Evolutionary conservation across 1,140 invertebrate genomes (phyloP).

Genomic region (Nasonia longicornis): DNA sequence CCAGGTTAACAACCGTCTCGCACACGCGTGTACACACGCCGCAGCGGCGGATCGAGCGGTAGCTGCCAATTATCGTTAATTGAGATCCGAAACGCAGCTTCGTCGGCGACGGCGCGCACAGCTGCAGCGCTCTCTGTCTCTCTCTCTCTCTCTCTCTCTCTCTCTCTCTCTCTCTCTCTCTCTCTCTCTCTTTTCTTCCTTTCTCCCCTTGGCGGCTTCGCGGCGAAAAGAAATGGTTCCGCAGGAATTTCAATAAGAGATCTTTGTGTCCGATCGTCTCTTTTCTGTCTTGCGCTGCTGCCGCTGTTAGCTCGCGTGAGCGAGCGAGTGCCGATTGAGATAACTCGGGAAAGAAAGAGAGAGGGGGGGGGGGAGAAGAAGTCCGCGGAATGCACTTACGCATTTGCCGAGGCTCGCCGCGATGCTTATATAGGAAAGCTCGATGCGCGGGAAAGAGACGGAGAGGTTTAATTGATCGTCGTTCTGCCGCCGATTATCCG

Average conservation of each 20-base stretch:
- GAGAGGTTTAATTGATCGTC: constrained; percentile 55
- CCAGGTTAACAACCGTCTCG: constrained; percentile 16
- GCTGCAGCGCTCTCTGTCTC: constrained; percentile 1
- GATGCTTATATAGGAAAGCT: constrained; percentile 4
- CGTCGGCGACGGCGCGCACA: constrained; percentile 40
- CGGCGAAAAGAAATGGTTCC: constrained; percentile 53
- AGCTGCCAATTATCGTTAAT: constrained; percentile 65
- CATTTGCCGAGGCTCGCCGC: constrained; percentile 40
- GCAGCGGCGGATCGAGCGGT: constrained; percentile 49
- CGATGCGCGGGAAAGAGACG: constrained; percentile 51
- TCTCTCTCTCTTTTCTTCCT: not conserved
- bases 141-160: not conserved
- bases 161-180: not conserved
- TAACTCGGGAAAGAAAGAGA: constrained; percentile 46
- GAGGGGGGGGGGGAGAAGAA: not conserved
- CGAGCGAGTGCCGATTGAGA: constrained; percentile 51
- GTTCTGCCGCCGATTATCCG: constrained; percentile 54
- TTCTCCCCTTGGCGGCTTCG: constrained; percentile 19
- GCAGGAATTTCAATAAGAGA: constrained; percentile 58
- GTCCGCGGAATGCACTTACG: constrained; percentile 58
- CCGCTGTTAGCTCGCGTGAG: not conserved
- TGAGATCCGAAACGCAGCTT: constrained; percentile 57
- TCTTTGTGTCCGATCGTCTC: constrained; percentile 56
- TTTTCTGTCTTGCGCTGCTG: constrained; percentile 40
- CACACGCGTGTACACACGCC: not conserved